phyloP scores from a whole-genome alignment of 2,888 invertebrate genomes.

The Unio pictorum region DNA sequence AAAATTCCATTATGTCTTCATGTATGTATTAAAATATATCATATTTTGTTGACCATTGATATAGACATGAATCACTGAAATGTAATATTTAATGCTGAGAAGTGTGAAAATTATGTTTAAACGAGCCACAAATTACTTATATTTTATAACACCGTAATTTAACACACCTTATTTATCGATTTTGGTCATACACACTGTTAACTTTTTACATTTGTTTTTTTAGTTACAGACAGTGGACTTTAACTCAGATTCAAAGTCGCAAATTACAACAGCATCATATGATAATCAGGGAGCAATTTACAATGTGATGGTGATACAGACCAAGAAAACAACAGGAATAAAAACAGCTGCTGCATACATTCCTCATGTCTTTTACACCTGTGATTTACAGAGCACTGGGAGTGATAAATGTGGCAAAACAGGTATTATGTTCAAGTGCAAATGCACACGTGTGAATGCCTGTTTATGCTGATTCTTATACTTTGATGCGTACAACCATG shows the following conservation, averaged over 20 bases:
- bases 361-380: conserved; percentile 80
- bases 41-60: too few relatives aligned
- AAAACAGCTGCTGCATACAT: conserved; percentile 76
- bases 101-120: too few relatives aligned
- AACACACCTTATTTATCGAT: too few relatives aligned
- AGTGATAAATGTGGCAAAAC: conserved; percentile 19
- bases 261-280: conserved; percentile 49
- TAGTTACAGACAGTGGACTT: background rate
- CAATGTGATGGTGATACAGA: conserved; percentile 51
- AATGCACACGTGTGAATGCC: background rate
- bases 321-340: conserved; percentile 10
- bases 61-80: too few relatives aligned
- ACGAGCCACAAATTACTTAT: too few relatives aligned
- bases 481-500: background rate
- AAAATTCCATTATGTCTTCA: too few relatives aligned
- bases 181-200: too few relatives aligned
- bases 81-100: too few relatives aligned
- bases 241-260: conserved; percentile 16
- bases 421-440: conserved; percentile 13
- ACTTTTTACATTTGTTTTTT: too few relatives aligned
- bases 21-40: too few relatives aligned
- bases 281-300: conserved; percentile 62
- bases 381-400: conserved; percentile 70
- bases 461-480: background rate
- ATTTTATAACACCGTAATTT: too few relatives aligned